Evolutionary conservation across 2,888 invertebrate genomes (phyloP).

Genomic region (Drepana falcataria): DNA sequence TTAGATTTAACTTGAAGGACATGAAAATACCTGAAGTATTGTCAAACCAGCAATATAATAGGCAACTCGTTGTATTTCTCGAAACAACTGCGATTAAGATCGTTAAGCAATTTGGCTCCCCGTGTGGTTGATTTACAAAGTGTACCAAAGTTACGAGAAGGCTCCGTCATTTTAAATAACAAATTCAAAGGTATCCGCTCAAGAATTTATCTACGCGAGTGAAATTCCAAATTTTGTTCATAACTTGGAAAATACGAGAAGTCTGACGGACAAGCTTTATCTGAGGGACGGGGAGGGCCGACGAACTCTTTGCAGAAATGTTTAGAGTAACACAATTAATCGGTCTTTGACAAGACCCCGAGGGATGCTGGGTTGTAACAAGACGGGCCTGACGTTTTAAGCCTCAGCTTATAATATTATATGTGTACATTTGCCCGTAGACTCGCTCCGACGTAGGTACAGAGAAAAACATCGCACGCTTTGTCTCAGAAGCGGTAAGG

Average conservation of each 20-base stretch:
- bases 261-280: constrained; percentile 5
- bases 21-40: too few relatives aligned
- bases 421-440: background rate
- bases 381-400: background rate
- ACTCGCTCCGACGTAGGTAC: too few relatives aligned
- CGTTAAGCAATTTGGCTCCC: background rate
- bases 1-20: too few relatives aligned
- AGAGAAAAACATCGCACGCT: too few relatives aligned
- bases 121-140: constrained; percentile 10
- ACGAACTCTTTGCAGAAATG: background rate
- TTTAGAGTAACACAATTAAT: constrained; percentile 1
- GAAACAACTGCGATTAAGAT: background rate
- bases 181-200: constrained; percentile 7
- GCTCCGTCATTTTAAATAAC: constrained; percentile 13
- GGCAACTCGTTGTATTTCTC: too few relatives aligned
- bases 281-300: background rate
- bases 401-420: background rate
- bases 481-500: too few relatives aligned
- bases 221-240: constrained; percentile 20
- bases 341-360: constrained; percentile 1
- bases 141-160: constrained; percentile 9
- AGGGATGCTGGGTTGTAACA: background rate
- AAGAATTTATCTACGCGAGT: constrained; percentile 22
- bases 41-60: too few relatives aligned
- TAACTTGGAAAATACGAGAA: constrained; percentile 12